phyloP scores from a whole-genome alignment of 1,140 invertebrate species.

The Rhopalosiphum padi region DNA sequence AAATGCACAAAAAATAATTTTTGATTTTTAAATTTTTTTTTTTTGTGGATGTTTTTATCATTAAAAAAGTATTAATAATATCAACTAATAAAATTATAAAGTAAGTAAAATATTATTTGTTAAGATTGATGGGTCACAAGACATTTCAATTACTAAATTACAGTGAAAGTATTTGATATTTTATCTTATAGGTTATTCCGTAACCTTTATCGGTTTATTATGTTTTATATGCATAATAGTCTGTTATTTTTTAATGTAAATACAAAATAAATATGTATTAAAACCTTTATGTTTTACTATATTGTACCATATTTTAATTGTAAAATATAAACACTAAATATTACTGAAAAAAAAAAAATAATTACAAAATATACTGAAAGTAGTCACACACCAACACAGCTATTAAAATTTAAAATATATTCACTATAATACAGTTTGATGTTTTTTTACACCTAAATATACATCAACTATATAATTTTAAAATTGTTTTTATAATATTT shows the following conservation, averaged over 20 bases:
- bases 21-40: neutral
- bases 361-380: neutral
- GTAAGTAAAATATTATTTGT: neutral
- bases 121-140: neutral
- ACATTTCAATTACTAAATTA: neutral
- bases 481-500: neutral
- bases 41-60: neutral
- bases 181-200: too few relatives aligned
- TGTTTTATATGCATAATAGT: too few relatives aligned
- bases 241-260: neutral
- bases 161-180: too few relatives aligned
- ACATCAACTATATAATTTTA: neutral
- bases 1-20: neutral
- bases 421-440: too few relatives aligned
- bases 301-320: neutral
- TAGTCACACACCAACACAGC: neutral
- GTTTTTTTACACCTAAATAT: neutral
- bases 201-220: too few relatives aligned
- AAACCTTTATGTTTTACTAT: too few relatives aligned
- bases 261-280: too few relatives aligned
- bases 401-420: neutral
- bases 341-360: neutral
- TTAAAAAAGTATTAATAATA: neutral
- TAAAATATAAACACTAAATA: neutral
- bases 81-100: neutral